Base-by-base conservation (phyloP, 1,140 invertebrate genomes). In the Drosophila eugracilis region DNA sequence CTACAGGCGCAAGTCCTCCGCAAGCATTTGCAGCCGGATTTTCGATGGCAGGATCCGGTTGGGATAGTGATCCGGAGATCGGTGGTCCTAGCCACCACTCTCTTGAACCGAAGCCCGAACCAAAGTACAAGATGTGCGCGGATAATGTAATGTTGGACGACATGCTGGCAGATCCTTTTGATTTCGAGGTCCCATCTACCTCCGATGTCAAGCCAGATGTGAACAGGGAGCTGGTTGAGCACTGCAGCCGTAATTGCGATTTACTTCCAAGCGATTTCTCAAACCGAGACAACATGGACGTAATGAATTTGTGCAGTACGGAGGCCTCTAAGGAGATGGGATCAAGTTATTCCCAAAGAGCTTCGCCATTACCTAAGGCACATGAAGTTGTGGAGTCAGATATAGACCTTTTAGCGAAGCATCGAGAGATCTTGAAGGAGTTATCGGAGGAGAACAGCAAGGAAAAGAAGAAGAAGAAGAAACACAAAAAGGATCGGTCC, bases 1-100 rank as follows among this genome's bases (percentile, higher is more conserved):
- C 17, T 3, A 7, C 1, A 0, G 15, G 0, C 2, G 3, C 7
- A 0, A 37, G 42, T 17, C 37, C 42, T 0, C 44, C 32, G 4
- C 10, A 24, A 4, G 10, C 28, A 5, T 15, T 37, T 5, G 34
- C 4, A 1, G 5, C 21, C n/a, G 2, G 3, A 22, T 2, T 5
- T 3, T 10, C 39, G 9, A 19, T 50, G 26, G 24, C 26, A 10
- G 41, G 4, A 7, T 36, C 36, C 1, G 54, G 48, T 9, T 83
- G 78, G 78, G 44, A 65, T 12, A 84, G 79, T 36, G 78, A 83
- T 26, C 12, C 10, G 0, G 17, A 48, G 26, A 26, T 50, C 7
- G 12, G 4, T n/a, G 14, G 6, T 3, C 47, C 1, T n/a, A 17
- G 3, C 9, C 57, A 7, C 3, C 30, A 7, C 3, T 34, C 26